Percentiles rank a stretch among this genome's conserved stretches.
phyloP scores from a whole-genome alignment of 2,888 invertebrate genomes.

The Mythimna vitellina region DNA sequence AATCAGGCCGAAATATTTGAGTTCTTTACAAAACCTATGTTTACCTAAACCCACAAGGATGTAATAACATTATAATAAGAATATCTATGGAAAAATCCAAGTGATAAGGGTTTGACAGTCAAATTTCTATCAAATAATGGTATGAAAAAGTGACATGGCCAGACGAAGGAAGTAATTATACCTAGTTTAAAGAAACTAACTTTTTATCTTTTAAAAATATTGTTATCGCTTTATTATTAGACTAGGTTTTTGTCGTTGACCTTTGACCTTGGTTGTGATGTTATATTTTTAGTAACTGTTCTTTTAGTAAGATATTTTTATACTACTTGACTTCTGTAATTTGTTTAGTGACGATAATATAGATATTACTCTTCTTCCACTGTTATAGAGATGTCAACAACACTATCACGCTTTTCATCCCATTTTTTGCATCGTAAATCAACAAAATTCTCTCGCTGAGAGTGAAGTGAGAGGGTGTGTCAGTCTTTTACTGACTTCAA shows the following conservation, averaged over 20 bases:
- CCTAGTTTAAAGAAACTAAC: conserved; percentile 46
- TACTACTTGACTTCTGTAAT: neutral
- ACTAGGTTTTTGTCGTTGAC: neutral
- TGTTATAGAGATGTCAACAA: too few species aligned
- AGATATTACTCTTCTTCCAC: too few species aligned
- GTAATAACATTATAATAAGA: conserved; percentile 65
- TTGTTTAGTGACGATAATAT: neutral
- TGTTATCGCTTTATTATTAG: conserved; percentile 8
- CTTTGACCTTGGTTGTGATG: neutral
- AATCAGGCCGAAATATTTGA: conserved; percentile 25
- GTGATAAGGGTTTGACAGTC: conserved; percentile 80
- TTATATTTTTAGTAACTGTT: neutral
- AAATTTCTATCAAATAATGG: conserved; percentile 69
- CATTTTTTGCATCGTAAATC: too few species aligned
- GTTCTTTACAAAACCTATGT: conserved; percentile 44
- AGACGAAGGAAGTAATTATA: conserved; percentile 60
- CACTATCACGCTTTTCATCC: too few species aligned
- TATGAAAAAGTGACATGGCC: conserved; percentile 70
- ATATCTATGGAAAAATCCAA: conserved; percentile 66
- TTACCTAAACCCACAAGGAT: conserved; percentile 43
- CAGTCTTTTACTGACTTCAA: too few species aligned
- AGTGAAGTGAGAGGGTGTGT: too few species aligned
- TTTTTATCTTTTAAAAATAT: conserved; percentile 11
- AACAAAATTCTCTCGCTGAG: too few species aligned
- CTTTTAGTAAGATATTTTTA: neutral